A percentile compares a stretch with the other conserved stretches of the same genome.
Evolutionary conservation across 1,140 invertebrate genomes (phyloP).

Genomic region (Daktulosphaira vitifoliae): DNA sequence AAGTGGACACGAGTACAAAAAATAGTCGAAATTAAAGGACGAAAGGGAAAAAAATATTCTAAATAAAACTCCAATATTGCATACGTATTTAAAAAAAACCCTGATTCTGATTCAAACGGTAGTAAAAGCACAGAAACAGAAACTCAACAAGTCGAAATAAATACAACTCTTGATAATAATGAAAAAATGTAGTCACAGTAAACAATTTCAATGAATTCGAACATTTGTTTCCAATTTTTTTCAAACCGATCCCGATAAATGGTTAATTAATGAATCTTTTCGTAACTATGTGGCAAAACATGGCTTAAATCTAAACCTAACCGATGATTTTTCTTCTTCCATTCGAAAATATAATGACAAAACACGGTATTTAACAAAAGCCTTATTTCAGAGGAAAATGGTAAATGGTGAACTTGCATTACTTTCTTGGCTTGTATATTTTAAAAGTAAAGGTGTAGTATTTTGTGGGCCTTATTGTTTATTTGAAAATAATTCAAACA

Average conservation of each 20-base stretch:
- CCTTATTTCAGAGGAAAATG: slow-evolving; percentile 37
- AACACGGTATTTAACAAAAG: slow-evolving; percentile 36
- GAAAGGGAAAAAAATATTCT: slow-evolving; percentile 5
- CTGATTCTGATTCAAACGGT: slow-evolving; percentile 3
- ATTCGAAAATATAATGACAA: slow-evolving; percentile 35
- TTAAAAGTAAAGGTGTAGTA: slow-evolving; percentile 37
- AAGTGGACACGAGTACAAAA: slow-evolving; percentile 9
- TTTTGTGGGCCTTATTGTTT: slow-evolving; percentile 40
- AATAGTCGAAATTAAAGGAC: slow-evolving; percentile 4
- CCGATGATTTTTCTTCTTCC: slow-evolving; percentile 15
- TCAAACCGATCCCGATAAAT: slow-evolving; percentile 7
- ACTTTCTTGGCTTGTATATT: slow-evolving; percentile 39
- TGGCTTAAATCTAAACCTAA: slow-evolving; percentile 6
- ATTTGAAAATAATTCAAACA: too few species aligned
- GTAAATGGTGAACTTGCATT: slow-evolving; percentile 38
- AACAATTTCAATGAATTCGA: neutral
- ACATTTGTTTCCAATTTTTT: slow-evolving; percentile 14
- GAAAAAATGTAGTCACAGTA: neutral
- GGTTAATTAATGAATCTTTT: slow-evolving; percentile 22
- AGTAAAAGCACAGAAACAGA: neutral
- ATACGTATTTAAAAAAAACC: slow-evolving; percentile 12
- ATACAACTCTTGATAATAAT: neutral
- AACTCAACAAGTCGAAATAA: slow-evolving; percentile 1
- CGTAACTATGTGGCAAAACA: slow-evolving; percentile 3
- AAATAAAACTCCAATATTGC: slow-evolving; percentile 5